A percentile compares a stretch with the other conserved stretches of the same genome.
Conservation (phyloP, 2,113 vertebrate species). For the Bagarius yarrelli region DNA sequence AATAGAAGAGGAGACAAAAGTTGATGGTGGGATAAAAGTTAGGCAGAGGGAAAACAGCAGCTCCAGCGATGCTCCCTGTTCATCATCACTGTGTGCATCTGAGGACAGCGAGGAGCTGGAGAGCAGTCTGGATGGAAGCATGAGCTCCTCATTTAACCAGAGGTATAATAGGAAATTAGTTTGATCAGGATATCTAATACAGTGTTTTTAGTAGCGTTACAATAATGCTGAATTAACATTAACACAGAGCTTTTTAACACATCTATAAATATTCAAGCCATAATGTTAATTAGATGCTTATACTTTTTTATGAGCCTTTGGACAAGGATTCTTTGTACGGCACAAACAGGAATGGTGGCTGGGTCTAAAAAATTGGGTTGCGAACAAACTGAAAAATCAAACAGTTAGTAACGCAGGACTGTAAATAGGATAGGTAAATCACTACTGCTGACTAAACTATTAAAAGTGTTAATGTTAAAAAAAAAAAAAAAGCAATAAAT, state of each 20-base stretch:
- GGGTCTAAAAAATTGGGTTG: no score
- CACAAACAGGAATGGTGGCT: no score
- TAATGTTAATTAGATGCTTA: neutral
- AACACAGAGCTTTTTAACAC: neutral
- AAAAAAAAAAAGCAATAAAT: no score
- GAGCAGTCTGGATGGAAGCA: constrained; percentile 67
- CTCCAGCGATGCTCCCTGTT: constrained; percentile 45
- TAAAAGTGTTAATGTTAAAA: no score
- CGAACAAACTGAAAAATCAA: no score
- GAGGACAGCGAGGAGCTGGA: constrained; percentile 71
- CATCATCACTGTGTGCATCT: constrained; percentile 55
- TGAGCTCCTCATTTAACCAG: constrained; percentile 63
- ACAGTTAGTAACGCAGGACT: no score
- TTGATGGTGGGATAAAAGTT: constrained; percentile 39
- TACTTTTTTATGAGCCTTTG: neutral
- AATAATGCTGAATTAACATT: neutral
- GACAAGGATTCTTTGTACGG: neutral
- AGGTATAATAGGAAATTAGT: constrained; percentile 57
- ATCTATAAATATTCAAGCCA: neutral
- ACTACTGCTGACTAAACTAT: no score
- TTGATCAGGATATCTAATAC: neutral
- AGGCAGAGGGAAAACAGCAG: constrained; percentile 39
- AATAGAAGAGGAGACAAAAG: constrained; percentile 38
- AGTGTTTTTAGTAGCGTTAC: no score
- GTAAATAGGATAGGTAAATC: no score